Base-by-base conservation (phyloP, 1,140 invertebrate genomes). In the Heliothis subflexa region DNA sequence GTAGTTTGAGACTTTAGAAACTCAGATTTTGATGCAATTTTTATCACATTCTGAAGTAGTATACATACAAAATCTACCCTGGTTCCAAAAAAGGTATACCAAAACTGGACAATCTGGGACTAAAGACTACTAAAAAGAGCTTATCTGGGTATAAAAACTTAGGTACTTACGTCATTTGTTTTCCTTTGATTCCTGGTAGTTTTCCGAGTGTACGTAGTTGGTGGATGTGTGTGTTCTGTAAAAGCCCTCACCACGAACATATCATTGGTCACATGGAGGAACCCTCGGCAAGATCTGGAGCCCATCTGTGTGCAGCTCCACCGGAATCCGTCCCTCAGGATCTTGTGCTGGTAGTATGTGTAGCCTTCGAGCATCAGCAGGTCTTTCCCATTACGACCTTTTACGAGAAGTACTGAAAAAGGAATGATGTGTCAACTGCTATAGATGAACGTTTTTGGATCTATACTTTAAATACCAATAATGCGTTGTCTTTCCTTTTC, bases 221-320 rank as follows among this genome's bases (percentile, higher is more conserved):
- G 93, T 3, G 90, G 85, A 74, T 94, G 93, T 0, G 92, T 94
- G 70, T 94, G 93, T 76, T 92, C 81, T 0, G 86, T 92, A 7
- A 89, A 85, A 0, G 93, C 93, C 57, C 91, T 86, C 0, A 93
- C 83, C 0, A 94, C 92, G 54, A 90, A 57, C 87, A 90, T 94
- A 1, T 91, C 88, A 7, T 89, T 83, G 9, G 91, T 92, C 9
- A 94, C 93, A 71, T 93, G 93, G 0, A 94, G 86, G 78, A 93
- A 94, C 0, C 86, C 93, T 40, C 91, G 81, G 72, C 93, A 94
- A 13, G 92, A 93, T 55, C 93, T 89, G 66, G 92, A 93, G 0
- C 92, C 93, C 92, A 93, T 93, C 80, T 93, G 92, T 0, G 93
- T 94, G 70, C 93, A 94, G 85, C 92, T 93, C 93, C 93, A 94